Base-by-base conservation (phyloP, 2,888 invertebrate genomes). In the Sympetrum striolatum region DNA sequence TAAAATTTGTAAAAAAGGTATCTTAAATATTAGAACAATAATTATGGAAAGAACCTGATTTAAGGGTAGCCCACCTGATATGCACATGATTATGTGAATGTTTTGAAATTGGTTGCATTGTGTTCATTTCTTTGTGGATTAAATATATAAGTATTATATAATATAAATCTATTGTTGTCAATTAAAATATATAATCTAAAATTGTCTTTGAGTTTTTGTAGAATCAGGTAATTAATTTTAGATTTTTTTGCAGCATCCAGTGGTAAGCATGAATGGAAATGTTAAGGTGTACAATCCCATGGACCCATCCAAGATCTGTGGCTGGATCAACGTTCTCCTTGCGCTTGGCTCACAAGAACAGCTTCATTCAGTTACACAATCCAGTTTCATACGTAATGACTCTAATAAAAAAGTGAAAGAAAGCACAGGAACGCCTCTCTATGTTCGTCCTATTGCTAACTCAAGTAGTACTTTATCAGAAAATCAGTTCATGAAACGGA, bases 331-430 rank as follows among this genome's bases (percentile, higher is more conserved):
- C 92, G 95, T 95, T 80, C 92, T 96, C 15, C 93, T 96, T 58
- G 96, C 96, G 64, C 93, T 96, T 81, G 96, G 96, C 18, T 95
- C 95, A 5, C 95, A 95, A 81, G 94, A 94, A 81, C 96, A 96
- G 93, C 95, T 96, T 73, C 14, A 73, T 3, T 73, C 15, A 10
- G 53, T 73, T 5, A 73, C 2, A 22, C 25, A 73, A 73, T 31
- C 73, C 31, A 25, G 31, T 31, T 31, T 73, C 14, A 8, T 31
- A 31, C 3, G 31, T 73, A 10, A 14, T 10, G 31, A 73, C 8
- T 15, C 73, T 31, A 12, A 14, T 73, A 12, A 12, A 31, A 22
- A 73, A 31, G 31, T 31, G 12, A 73, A 12, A 0, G 31, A 73
- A 12, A 31, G 31, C 2, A 73, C 12, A 1, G 31, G 31, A 25